A percentile compares a stretch with the other conserved stretches of the same genome.
Evolutionary conservation across 2,797 vertebrate genomes (phyloP).

Genomic region (Ctenopoma kingsleyae): DNA sequence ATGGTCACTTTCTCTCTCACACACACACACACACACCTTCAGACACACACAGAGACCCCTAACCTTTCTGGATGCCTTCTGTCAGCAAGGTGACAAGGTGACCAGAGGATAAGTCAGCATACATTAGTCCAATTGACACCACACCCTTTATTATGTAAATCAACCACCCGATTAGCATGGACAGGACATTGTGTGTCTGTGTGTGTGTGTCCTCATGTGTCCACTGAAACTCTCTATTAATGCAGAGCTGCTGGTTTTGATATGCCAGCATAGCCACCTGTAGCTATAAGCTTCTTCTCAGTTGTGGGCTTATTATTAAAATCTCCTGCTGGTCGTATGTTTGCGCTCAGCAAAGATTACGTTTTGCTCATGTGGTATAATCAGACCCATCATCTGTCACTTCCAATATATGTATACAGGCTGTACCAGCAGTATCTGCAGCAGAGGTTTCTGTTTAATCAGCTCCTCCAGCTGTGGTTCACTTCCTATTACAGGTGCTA

Average conservation of each 20-base stretch:
- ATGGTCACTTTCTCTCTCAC: neutral
- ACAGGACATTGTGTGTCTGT: neutral
- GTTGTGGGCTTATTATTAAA: slow-evolving; percentile 1
- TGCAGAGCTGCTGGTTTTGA: slow-evolving; percentile 33
- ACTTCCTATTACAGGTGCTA: slow-evolving; percentile 8
- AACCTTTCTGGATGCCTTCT: slow-evolving; percentile 34
- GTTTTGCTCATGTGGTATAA: neutral
- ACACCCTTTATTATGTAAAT: slow-evolving; percentile 65
- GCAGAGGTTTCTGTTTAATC: neutral
- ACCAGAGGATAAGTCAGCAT: slow-evolving; percentile 54
- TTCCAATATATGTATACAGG: neutral
- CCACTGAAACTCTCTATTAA: slow-evolving; percentile 3
- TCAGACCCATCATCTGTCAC: neutral
- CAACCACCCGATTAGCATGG: slow-evolving; percentile 47
- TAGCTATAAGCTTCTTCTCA: neutral
- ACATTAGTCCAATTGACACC: slow-evolving; percentile 60
- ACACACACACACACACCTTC: slow-evolving; percentile 8
- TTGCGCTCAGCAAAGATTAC: neutral
- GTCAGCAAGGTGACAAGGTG: slow-evolving; percentile 68
- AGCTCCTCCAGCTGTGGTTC: slow-evolving; percentile 3
- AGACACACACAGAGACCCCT: neutral
- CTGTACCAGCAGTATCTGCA: neutral
- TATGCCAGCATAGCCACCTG: neutral
- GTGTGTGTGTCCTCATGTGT: slow-evolving; percentile 8
- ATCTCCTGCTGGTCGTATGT: accelerated